phyloP scores from a whole-genome alignment of 2,888 invertebrate genomes.

The Mechanitis messenoides region DNA sequence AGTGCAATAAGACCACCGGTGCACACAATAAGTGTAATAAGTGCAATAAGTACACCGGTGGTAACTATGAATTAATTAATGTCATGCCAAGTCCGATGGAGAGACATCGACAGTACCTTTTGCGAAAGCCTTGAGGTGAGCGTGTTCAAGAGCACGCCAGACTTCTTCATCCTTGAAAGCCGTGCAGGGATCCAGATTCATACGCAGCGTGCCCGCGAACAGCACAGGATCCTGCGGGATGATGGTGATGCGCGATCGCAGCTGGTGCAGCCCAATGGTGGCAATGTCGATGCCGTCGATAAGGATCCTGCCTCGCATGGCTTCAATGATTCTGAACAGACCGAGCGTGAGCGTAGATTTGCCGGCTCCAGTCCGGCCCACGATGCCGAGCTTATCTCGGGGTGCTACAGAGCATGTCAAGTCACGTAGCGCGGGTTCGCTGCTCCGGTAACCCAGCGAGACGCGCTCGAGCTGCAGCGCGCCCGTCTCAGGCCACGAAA shows the following conservation, averaged over 20 bases:
- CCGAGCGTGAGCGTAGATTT: conserved; percentile 93
- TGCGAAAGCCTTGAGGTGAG: conserved; percentile 83
- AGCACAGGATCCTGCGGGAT: conserved; percentile 96
- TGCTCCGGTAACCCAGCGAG: conserved; percentile 90
- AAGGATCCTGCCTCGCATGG: conserved; percentile 85
- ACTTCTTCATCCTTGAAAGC: conserved; percentile 86
- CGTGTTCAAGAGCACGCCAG: conserved; percentile 91
- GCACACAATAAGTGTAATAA: too few relatives aligned
- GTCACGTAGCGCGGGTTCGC: conserved; percentile 90
- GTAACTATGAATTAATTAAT: too few relatives aligned
- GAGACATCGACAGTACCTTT: too few relatives aligned
- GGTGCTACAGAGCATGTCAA: conserved; percentile 86
- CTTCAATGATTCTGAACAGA: conserved; percentile 92
- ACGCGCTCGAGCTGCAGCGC: conserved; percentile 87
- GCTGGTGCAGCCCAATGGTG: conserved; percentile 88
- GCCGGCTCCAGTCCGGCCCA: conserved; percentile 93
- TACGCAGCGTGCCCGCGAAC: conserved; percentile 92
- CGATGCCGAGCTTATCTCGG: conserved; percentile 93
- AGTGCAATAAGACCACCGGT: too few relatives aligned
- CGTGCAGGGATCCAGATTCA: conserved; percentile 95
- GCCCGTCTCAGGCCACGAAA: conserved; percentile 89
- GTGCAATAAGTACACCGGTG: too few relatives aligned
- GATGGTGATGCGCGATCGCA: conserved; percentile 89
- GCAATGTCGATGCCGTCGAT: conserved; percentile 91
- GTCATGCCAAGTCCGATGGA: too few relatives aligned